Conservation (phyloP, 64 coral and sea anemone species). For the Porites australiensis region DNA sequence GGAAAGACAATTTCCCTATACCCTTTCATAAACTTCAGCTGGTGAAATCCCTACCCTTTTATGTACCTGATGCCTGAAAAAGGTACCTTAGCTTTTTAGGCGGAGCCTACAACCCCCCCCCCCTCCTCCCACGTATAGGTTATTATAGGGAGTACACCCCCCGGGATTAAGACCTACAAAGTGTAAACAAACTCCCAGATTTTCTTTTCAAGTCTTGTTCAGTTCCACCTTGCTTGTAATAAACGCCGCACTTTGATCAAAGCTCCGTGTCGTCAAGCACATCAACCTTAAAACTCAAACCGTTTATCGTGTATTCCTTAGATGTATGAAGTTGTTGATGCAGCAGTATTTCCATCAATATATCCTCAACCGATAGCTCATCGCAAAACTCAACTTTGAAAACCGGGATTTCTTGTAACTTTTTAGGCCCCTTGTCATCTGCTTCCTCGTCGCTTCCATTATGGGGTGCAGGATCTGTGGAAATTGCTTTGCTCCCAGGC, state of each 20-base stretch:
- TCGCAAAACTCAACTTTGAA: background rate
- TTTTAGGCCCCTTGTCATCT: background rate
- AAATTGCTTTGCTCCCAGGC: background rate
- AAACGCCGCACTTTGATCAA: background rate
- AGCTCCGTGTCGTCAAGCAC: slow-evolving; percentile 31
- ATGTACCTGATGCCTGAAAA: too few relatives aligned
- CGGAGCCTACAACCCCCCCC: too few relatives aligned
- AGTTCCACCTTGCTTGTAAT: too few relatives aligned
- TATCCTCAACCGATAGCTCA: background rate
- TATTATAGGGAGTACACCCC: too few relatives aligned
- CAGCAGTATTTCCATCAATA: slow-evolving; percentile 39
- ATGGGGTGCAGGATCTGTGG: background rate
- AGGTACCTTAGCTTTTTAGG: too few relatives aligned
- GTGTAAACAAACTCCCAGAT: too few relatives aligned
- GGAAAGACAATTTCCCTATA: too few relatives aligned
- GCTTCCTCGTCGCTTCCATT: background rate
- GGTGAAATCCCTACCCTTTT: too few relatives aligned
- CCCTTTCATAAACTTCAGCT: too few relatives aligned
- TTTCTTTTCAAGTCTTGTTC: too few relatives aligned
- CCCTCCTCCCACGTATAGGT: background rate
- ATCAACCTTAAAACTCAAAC: slow-evolving; percentile 2
- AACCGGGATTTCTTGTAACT: background rate
- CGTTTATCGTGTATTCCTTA: slow-evolving; percentile 22
- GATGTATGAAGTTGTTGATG: slow-evolving; percentile 26
- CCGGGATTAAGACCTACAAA: too few relatives aligned